A percentile compares a stretch with the other conserved stretches of the same genome.
Conservation (phyloP, 2,888 invertebrate species). For the Byasa hedistus region DNA sequence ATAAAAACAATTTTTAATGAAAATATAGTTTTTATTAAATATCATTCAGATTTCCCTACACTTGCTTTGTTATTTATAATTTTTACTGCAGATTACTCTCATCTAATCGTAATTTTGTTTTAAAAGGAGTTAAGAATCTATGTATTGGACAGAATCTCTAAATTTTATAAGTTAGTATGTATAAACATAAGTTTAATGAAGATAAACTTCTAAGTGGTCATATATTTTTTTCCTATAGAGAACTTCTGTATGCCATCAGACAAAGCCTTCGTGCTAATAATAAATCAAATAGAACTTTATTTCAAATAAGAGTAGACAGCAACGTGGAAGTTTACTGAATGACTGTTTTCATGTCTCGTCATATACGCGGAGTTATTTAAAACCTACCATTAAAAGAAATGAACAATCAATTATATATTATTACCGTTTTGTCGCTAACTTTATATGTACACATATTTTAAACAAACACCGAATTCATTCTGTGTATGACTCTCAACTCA, state of each 20-base stretch:
- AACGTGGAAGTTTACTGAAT: constrained; percentile 38
- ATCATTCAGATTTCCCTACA: not conserved
- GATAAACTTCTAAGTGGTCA: constrained; percentile 1
- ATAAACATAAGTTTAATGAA: not conserved
- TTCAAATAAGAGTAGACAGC: constrained; percentile 35
- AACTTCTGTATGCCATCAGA: constrained; percentile 37
- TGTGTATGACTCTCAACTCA: constrained; percentile 18
- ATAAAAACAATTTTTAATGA: no score
- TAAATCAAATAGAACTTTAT: constrained; percentile 42
- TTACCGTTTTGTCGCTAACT: constrained; percentile 29
- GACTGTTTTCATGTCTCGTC: constrained; percentile 32
- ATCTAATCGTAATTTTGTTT: no score
- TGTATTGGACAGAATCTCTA: no score
- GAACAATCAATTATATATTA: constrained; percentile 27
- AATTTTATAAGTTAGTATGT: no score
- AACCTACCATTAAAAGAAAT: constrained; percentile 29
- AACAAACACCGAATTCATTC: constrained; percentile 29
- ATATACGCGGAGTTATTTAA: constrained; percentile 9
- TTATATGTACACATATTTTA: constrained; percentile 14
- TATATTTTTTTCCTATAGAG: constrained; percentile 36
- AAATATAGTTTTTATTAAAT: constrained; percentile 8
- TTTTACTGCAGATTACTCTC: no score
- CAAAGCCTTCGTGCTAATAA: constrained; percentile 43
- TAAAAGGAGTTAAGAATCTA: no score
- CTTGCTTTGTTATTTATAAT: not conserved